These are phyloP conservation scores for Apocrypta bakeri DNA, from an alignment of 1,140 invertebrate genomes.

Conservation along the genomic window DNA sequence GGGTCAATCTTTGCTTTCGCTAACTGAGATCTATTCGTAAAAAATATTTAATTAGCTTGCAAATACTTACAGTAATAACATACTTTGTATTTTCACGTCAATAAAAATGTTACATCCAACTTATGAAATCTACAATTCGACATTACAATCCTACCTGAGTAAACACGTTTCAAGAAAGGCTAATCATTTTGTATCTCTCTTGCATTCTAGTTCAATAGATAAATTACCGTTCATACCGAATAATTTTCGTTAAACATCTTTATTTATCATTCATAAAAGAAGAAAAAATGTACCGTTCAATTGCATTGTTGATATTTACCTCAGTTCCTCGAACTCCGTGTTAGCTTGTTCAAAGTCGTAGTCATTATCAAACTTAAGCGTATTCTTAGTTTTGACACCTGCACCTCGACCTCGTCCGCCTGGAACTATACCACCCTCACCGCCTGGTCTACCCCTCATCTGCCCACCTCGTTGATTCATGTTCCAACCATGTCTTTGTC, in stretches of 20 bases:
- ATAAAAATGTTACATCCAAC: background rate
- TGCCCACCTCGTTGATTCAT: slow-evolving; percentile 63
- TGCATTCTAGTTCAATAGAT: no score
- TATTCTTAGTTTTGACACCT: slow-evolving; percentile 75
- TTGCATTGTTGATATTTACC: slow-evolving; percentile 69
- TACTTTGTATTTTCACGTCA: no score
- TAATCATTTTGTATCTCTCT: no score
- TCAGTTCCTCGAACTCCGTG: slow-evolving; percentile 95
- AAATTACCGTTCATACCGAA: no score
- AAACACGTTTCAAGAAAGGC: no score
- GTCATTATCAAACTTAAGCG: slow-evolving; percentile 94
- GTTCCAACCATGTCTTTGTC: slow-evolving; percentile 73
- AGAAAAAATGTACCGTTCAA: background rate
- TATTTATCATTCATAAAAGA: no score
- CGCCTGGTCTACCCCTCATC: slow-evolving; percentile 68
- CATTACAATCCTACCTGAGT: no score
- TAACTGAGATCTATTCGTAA: slow-evolving; percentile 78
- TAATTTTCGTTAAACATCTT: no score
- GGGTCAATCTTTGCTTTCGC: slow-evolving; percentile 87
- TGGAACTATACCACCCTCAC: slow-evolving; percentile 48
- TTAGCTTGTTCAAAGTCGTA: slow-evolving; percentile 99
- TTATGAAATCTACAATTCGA: background rate
- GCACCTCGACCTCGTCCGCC: slow-evolving; percentile 59
- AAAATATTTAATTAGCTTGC: slow-evolving; percentile 6
- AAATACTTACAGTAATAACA: no score